Evolutionary conservation across 2,113 vertebrate genomes (phyloP).

Genomic region (Penelope pileata): DNA sequence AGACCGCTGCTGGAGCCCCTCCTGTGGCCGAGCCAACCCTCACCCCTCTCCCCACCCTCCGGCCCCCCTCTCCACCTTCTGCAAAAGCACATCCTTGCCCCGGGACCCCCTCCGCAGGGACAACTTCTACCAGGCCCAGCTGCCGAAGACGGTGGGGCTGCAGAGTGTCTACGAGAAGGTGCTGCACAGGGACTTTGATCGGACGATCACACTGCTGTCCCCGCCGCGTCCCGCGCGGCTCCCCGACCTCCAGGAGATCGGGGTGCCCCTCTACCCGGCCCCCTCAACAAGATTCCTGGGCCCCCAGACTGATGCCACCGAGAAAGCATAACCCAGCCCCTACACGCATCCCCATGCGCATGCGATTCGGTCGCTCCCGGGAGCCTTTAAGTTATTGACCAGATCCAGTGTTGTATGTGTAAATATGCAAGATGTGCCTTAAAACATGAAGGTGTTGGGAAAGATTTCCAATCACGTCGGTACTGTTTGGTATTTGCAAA

Average conservation of each 20-base stretch:
- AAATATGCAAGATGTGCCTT: slow-evolving; percentile 86
- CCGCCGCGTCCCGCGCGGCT: slow-evolving; percentile 88
- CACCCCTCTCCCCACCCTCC: slow-evolving; percentile 78
- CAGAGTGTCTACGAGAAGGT: slow-evolving; percentile 95
- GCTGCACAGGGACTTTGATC: slow-evolving; percentile 90
- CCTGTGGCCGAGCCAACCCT: slow-evolving; percentile 83
- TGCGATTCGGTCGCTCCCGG: slow-evolving; percentile 56
- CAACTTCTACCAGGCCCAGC: slow-evolving; percentile 88
- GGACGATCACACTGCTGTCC: slow-evolving; percentile 86
- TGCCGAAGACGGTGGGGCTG: slow-evolving; percentile 88
- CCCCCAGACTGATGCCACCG: slow-evolving; percentile 74
- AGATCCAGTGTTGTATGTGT: slow-evolving; percentile 72
- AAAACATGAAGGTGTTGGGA: slow-evolving; percentile 79
- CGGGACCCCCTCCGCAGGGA: slow-evolving; percentile 88
- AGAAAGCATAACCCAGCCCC: slow-evolving; percentile 69
- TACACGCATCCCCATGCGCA: slow-evolving; percentile 39
- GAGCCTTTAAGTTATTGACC: slow-evolving; percentile 81
- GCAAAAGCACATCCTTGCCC: slow-evolving; percentile 91
- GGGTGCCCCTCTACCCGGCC: slow-evolving; percentile 87
- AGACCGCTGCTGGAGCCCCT: slow-evolving; percentile 96
- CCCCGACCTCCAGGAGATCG: slow-evolving; percentile 89
- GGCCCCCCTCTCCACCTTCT: slow-evolving; percentile 87
- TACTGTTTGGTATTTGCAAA: slow-evolving; percentile 86
- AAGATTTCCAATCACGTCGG: slow-evolving; percentile 76
- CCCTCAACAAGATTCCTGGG: slow-evolving; percentile 83